phyloP scores from a whole-genome alignment of 2,113 vertebrate species.

The Vulpes vulpes region DNA sequence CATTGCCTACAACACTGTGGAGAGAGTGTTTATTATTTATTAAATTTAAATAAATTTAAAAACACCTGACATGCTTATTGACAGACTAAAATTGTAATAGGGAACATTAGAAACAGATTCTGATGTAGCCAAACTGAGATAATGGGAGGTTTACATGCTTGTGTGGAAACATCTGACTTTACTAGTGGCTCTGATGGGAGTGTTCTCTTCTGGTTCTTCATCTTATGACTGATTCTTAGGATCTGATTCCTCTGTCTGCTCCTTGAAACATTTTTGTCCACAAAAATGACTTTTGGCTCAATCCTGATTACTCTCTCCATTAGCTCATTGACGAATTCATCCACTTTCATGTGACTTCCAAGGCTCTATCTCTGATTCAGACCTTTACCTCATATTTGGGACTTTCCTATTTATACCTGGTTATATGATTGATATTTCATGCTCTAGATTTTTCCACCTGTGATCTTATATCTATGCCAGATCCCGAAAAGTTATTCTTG shows the following conservation, averaged over 20 bases:
- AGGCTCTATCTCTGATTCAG: background rate
- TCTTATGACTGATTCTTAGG: background rate
- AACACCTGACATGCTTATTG: background rate
- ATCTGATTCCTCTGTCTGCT: background rate
- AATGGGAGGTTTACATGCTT: background rate
- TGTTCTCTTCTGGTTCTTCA: background rate
- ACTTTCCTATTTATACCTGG: background rate
- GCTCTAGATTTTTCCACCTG: background rate
- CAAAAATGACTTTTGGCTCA: background rate
- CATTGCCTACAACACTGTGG: background rate
- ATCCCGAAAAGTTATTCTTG: background rate
- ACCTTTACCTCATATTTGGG: background rate
- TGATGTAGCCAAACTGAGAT: background rate
- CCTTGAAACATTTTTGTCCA: constrained; percentile 10
- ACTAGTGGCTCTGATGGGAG: background rate
- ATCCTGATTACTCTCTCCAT: background rate
- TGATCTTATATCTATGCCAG: background rate
- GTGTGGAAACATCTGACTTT: background rate
- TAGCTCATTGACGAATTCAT: background rate
- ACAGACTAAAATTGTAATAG: background rate
- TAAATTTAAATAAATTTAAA: background rate
- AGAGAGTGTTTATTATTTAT: no score
- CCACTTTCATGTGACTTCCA: background rate
- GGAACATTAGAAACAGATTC: background rate
- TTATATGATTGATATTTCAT: background rate